Base-by-base conservation (phyloP, 2,113 vertebrate species). In the Urocynchramus pylzowi region DNA sequence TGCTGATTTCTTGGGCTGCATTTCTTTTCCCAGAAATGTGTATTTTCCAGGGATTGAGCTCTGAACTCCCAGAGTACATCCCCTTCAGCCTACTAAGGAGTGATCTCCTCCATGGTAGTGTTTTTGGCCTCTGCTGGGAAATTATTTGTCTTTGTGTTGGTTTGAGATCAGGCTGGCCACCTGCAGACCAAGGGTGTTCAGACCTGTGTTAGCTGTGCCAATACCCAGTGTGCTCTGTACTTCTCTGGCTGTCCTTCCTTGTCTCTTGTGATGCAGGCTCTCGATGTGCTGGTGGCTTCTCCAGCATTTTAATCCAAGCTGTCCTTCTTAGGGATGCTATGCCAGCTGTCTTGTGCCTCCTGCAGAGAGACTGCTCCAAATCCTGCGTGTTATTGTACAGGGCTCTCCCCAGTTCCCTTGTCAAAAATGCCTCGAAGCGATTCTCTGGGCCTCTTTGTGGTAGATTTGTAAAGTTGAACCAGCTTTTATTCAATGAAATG, bases 181-280 rank as follows among this genome's bases (percentile, higher is more conserved):
- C 30, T 64, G 50, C 31, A 87, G 35, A 41, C 49, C 23, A 23
- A 16, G 61, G 7, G 13, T 71, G 54, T 39, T 33, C 61, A 75
- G 31, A 11, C 27, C 23, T 3, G 0, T 67, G n/a, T 42, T 83
- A 21, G 11, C 57, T 67, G 22, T 80, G 59, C 50, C 0, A 0
- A 28, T 53, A 45, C 15, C 19, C n/a, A 31, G 13, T 0, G 0
- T 20, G 14, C 20, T 49, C 42, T 17, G 2, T 57, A 4, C 20
- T 39, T 60, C 44, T 56, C 68, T 60, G 45, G 6, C 31, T 1
- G 3, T 64, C 21, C 44, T 67, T 54, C 1, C 2, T 4, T 41
- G n/a, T 57, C 14, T 88, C 50, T 35, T 67, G 54, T 70, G 54
- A 37, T 44, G 31, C 70, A 90, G 74, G 11, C 35, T 53, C 13